Base-by-base conservation (phyloP, 1,140 invertebrate species). In the Triops cancriformis region DNA sequence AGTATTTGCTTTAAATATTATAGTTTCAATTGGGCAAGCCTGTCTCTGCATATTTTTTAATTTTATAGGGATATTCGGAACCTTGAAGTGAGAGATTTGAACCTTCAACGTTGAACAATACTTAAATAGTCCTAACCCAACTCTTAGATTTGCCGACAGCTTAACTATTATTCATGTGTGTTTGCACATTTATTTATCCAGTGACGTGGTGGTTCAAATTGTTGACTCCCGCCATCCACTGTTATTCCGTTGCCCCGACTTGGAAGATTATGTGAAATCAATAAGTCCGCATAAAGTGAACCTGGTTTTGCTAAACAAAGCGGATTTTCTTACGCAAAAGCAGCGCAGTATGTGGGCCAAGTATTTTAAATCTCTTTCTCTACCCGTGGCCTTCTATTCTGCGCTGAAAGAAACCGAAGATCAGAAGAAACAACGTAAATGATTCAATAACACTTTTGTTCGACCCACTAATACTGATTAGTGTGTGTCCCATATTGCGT, bases 151-250 rank as follows among this genome's bases (percentile, higher is more conserved):
- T 4, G 31, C 7, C 31, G n/a, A n/a, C n/a, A n/a, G n/a, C n/a
- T n/a, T n/a, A n/a, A n/a, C n/a, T n/a, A n/a, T n/a, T n/a, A n/a
- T n/a, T n/a, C n/a, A n/a, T n/a, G n/a, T n/a, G n/a, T n/a, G n/a
- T n/a, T n/a, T n/a, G n/a, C n/a, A n/a, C n/a, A n/a, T n/a, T n/a
- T n/a, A n/a, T n/a, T n/a, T 37, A 37, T 83, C 74, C 81, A 97
- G 95, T 83, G 95, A 99, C 87, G 88, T 99, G 72, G 86, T 99
- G 37, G 90, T 99, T 12, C 95, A 99, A 84, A 96, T 99, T 81
- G 91, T 99, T 0, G 98, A 99, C 88, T 96, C 95, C 1, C 88
- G 98, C 81, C 98, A 99, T 88, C 98, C 98, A 2, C 84, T 98
- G 41, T 85, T 99, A 0, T 99, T 98, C 81, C 90, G 93, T 18